These are phyloP conservation scores for Lithobius niger DNA, from an alignment of 1,140 invertebrate genomes.

Conservation along the genomic window DNA sequence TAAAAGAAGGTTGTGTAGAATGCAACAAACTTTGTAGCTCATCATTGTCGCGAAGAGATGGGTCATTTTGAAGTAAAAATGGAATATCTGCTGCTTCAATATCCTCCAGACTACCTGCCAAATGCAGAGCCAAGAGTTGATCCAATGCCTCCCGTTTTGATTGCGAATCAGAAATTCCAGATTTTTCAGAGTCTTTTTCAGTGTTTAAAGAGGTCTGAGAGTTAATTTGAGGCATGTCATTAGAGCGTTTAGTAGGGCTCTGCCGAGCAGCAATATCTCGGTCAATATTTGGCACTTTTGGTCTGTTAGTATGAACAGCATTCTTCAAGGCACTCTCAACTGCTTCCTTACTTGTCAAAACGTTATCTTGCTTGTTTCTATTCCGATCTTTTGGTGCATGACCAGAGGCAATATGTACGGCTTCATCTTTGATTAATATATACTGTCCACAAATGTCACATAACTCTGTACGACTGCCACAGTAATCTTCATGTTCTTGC, in stretches of 20 bases:
- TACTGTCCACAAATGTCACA: constrained; percentile 47
- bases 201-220: not conserved
- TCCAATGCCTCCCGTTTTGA: not conserved
- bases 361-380: not conserved
- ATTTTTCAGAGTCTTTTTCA: not conserved
- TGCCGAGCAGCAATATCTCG: not conserved
- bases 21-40: too few species aligned
- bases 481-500: constrained; percentile 45
- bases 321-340: not conserved
- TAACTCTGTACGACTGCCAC: constrained; percentile 48
- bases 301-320: not conserved
- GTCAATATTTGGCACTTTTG: not conserved
- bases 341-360: not conserved
- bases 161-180: not conserved
- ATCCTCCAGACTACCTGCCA: not conserved
- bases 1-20: not conserved
- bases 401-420: constrained; percentile 45
- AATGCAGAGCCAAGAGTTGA: not conserved
- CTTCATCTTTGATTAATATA: constrained; percentile 49
- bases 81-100: not conserved
- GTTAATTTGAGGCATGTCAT: constrained; percentile 9
- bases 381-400: constrained; percentile 29
- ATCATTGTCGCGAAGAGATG: not conserved
- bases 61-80: not conserved
- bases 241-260: not conserved